These are phyloP conservation scores for Cyanoramphus novaezelandiae DNA, from an alignment of 2,113 vertebrate species.

Conservation along the genomic window DNA sequence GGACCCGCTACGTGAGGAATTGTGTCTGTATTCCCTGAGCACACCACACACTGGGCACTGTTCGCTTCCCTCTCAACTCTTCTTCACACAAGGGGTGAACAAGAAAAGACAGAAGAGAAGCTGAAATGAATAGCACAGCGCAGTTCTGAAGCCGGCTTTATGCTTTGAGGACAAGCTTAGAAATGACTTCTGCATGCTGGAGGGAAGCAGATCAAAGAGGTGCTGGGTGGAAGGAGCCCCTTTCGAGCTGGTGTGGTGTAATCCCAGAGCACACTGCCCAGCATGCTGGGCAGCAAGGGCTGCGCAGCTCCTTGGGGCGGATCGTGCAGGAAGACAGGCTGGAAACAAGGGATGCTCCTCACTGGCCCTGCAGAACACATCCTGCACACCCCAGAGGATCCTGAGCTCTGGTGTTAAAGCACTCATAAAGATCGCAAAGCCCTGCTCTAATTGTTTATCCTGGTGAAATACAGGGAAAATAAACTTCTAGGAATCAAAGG, in stretches of 20 bases:
- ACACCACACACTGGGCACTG: background rate
- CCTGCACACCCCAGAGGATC: background rate
- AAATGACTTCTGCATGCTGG: background rate
- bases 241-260: accelerated
- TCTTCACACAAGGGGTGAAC: background rate
- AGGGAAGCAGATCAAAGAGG: background rate
- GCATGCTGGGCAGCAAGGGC: background rate
- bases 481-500: background rate
- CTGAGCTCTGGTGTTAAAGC: background rate
- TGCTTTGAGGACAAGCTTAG: background rate
- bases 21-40: background rate
- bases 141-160: background rate
- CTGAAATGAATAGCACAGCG: background rate
- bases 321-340: background rate
- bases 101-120: background rate
- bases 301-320: background rate
- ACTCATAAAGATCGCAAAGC: background rate
- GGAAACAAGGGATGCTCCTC: background rate
- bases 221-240: background rate
- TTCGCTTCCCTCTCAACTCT: background rate
- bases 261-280: background rate
- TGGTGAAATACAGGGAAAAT: background rate
- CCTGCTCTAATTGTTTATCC: background rate
- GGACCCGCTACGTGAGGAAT: background rate
- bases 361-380: accelerated